A percentile compares a stretch with the other conserved stretches of the same genome.
Conservation (phyloP, 2,888 invertebrate genomes). For the Morpho helenor region DNA sequence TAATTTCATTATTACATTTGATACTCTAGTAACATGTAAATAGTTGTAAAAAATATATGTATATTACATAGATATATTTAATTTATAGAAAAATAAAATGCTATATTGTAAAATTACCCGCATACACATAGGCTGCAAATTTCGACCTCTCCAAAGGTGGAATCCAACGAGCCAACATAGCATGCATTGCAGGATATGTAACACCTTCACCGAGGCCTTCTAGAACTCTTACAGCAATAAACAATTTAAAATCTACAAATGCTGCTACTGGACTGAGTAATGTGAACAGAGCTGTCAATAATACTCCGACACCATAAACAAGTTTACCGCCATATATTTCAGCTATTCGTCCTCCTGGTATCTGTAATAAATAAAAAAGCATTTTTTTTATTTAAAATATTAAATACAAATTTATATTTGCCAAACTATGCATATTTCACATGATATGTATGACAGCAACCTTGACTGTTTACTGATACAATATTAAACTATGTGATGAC, state of each 20-base stretch:
- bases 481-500: not conserved
- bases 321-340: constrained; percentile 93
- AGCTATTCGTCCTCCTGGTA: constrained; percentile 89
- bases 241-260: constrained; percentile 80
- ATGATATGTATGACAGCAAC: too few species aligned
- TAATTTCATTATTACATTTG: too few species aligned
- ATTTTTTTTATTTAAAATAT: not conserved
- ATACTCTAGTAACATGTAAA: too few species aligned
- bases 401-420: not conserved
- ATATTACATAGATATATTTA: too few species aligned
- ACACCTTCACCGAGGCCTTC: constrained; percentile 94
- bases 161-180: constrained; percentile 95
- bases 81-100: not conserved
- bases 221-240: constrained; percentile 86
- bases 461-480: not conserved
- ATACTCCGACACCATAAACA: constrained; percentile 89
- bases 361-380: constrained; percentile 37
- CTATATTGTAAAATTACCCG: constrained; percentile 70
- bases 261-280: constrained; percentile 91
- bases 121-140: constrained; percentile 92
- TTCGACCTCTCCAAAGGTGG: constrained; percentile 94
- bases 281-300: constrained; percentile 90
- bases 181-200: constrained; percentile 96
- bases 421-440: too few species aligned
- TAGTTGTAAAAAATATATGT: too few species aligned